Conservation (phyloP, 2,888 invertebrate species). For the Cynaeus angustus region DNA sequence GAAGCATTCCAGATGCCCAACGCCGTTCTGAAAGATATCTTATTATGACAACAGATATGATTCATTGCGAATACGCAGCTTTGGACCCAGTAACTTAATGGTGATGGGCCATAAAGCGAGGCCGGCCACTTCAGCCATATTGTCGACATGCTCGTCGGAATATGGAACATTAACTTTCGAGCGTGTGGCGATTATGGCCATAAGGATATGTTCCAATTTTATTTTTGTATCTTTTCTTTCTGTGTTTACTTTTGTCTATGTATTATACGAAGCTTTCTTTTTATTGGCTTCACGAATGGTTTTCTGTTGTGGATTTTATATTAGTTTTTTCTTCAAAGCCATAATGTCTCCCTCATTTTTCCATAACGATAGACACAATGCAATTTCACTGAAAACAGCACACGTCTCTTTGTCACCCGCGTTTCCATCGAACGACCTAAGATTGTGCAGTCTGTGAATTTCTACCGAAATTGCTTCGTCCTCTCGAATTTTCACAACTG, state of each 20-base stretch:
- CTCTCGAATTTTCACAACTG: not conserved
- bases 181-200: slow-evolving; percentile 51
- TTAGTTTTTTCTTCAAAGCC: slow-evolving; percentile 48
- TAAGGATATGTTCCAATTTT: slow-evolving; percentile 48
- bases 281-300: slow-evolving; percentile 46
- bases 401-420: slow-evolving; percentile 12
- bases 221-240: slow-evolving; percentile 50
- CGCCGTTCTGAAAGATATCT: slow-evolving; percentile 40
- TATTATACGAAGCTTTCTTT: slow-evolving; percentile 44
- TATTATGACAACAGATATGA: slow-evolving; percentile 50
- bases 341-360: slow-evolving; percentile 37
- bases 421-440: slow-evolving; percentile 3
- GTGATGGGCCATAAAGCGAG: slow-evolving; percentile 53
- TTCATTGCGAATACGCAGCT: slow-evolving; percentile 52
- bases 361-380: slow-evolving; percentile 33
- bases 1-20: slow-evolving; percentile 36
- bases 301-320: slow-evolving; percentile 46
- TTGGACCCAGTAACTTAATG: slow-evolving; percentile 50
- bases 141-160: slow-evolving; percentile 50
- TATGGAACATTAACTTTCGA: slow-evolving; percentile 52
- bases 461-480: slow-evolving; percentile 8
- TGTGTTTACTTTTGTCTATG: slow-evolving; percentile 50
- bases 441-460: slow-evolving; percentile 8
- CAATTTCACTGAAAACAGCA: slow-evolving; percentile 24
- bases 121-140: slow-evolving; percentile 49